Evolutionary conservation across 2,888 invertebrate species (phyloP).

Genomic region (Ectobius pallidus): DNA sequence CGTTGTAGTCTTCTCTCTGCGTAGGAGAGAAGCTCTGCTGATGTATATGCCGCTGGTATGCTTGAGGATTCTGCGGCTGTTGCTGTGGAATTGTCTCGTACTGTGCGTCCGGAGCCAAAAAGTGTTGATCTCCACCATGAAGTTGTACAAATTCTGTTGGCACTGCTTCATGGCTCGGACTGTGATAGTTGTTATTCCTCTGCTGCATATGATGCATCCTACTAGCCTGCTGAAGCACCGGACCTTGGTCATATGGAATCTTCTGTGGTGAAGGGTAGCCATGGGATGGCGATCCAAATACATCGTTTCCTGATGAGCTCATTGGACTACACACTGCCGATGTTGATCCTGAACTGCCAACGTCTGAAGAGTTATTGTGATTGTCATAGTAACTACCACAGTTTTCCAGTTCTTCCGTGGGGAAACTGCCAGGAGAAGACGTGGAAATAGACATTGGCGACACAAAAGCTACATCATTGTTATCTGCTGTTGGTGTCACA

Average conservation of each 20-base stretch:
- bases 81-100: conserved; percentile 62
- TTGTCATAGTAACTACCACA: conserved; percentile 35
- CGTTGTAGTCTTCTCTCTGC: conserved; percentile 33
- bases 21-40: conserved; percentile 17
- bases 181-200: conserved; percentile 30
- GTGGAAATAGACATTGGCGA: conserved; percentile 37
- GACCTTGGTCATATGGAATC: conserved; percentile 17
- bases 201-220: conserved; percentile 27
- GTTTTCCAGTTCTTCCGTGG: conserved; percentile 28
- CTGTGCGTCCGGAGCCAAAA: conserved; percentile 66
- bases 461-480: conserved; percentile 17
- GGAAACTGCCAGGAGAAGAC: conserved; percentile 33
- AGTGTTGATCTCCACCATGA: conserved; percentile 48
- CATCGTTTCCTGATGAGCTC: conserved; percentile 17
- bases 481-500: conserved; percentile 18
- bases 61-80: background rate
- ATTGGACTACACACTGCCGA: conserved; percentile 30
- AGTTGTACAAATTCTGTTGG: conserved; percentile 23
- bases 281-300: conserved; percentile 28
- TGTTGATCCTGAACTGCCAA: conserved; percentile 17
- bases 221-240: background rate
- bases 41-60: conserved; percentile 15
- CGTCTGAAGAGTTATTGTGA: conserved; percentile 27
- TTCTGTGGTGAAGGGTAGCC: conserved; percentile 21
- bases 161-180: background rate